These are phyloP conservation scores for Drosophila quadrilineata DNA, from an alignment of 1,140 invertebrate genomes.

Conservation along the genomic window DNA sequence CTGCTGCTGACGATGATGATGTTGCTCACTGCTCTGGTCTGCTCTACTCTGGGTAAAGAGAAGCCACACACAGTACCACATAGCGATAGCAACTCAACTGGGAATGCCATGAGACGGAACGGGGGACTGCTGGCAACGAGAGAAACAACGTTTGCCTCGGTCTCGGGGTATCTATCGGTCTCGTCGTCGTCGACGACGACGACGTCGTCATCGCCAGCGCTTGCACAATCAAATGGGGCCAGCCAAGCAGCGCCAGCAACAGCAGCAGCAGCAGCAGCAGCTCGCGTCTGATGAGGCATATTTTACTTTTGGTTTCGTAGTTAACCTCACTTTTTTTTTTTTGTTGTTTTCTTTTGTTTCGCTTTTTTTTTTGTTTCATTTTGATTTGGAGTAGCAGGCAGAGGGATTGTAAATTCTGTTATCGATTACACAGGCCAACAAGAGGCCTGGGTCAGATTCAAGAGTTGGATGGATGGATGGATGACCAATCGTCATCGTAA, in stretches of 20 bases:
- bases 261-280: slow-evolving; percentile 14
- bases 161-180: slow-evolving; percentile 12
- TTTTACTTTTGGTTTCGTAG: slow-evolving; percentile 45
- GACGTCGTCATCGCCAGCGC: slow-evolving; percentile 17
- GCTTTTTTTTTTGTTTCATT: background rate
- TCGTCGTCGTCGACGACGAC: background rate
- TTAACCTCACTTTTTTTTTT: slow-evolving; percentile 44
- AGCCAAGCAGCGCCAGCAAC: slow-evolving; percentile 1
- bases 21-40: slow-evolving; percentile 44
- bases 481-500: slow-evolving; percentile 20
- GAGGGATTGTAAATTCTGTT: slow-evolving; percentile 17
- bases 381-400: background rate
- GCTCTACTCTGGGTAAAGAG: no score
- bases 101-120: background rate
- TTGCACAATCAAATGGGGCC: slow-evolving; percentile 41
- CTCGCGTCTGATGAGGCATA: slow-evolving; percentile 47
- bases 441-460: background rate
- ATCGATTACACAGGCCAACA: slow-evolving; percentile 32
- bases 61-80: no score
- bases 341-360: slow-evolving; percentile 11
- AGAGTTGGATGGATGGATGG: slow-evolving; percentile 11
- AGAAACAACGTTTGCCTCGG: slow-evolving; percentile 34
- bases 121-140: slow-evolving; percentile 32
- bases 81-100: no score
- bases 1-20: slow-evolving; percentile 34